Evolutionary conservation across 2,797 vertebrate species (phyloP), one percentile per base, ranked within the genome.

Genomic region (Momotus momota): DNA sequence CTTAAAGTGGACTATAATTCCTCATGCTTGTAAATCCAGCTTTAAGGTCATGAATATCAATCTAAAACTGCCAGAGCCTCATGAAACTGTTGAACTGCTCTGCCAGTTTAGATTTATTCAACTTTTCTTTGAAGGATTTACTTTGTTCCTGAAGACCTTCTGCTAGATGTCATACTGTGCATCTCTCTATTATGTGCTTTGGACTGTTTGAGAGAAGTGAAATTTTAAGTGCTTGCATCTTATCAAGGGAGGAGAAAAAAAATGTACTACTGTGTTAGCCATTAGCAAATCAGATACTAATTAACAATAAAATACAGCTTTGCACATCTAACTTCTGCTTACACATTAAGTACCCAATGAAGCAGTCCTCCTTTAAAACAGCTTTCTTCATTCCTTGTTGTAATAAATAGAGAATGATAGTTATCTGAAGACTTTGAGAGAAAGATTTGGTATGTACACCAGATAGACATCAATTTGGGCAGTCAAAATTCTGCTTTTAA

Each of bases 1-100:
- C 51, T 48, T 90, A 58, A 90, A 93, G 83, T 72, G 90, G 90
- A 40, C 62, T 92, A 6, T 90, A 92, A 90, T 95, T 92, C 62
- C 48, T 93, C 70, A 65, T 62, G 66, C 81, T 79, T 92, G 43
- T 93, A 84, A 88, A 96, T 95, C 82, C 86, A 51, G 19, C 81
- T 78, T 90, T 92, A 75, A 90, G 82, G 67, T 90, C 73, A 48
- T 1, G 1, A 66, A 33, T 92, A 64, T 84, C 66, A 72, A 41
- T 86, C 19, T 81, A 60, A 93, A 93, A 66, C 58, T 82, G 66
- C 40, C 88, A 86, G 82, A 79, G 21, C n/a, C 46, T 93, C 73
- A 38, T 79, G 58, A 72, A 95, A 62, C 52, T 81, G 52, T 82
- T 88, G 69, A 85, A 74, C 52, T 91, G 15, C 45, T 94, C 40